Conservation (phyloP, 2,797 vertebrate species). For the Neosalanx taihuensis region DNA sequence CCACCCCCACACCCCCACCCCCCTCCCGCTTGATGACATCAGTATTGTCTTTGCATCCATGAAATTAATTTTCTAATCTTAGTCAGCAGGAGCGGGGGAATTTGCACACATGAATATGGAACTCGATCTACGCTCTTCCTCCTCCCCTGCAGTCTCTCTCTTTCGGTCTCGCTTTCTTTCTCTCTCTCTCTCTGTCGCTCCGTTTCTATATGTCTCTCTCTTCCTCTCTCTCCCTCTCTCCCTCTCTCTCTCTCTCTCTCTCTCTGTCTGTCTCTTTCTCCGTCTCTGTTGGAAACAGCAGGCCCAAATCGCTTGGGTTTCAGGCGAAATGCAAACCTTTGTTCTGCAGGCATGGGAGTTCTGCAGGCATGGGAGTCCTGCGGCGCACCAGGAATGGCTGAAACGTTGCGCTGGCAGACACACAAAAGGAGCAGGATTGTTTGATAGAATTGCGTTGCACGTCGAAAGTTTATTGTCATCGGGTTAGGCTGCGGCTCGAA, state of each 20-base stretch:
- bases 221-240: not conserved
- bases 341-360: slow-evolving; percentile 47
- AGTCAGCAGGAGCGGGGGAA: slow-evolving; percentile 77
- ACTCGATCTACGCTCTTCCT: slow-evolving; percentile 51
- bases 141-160: slow-evolving; percentile 46
- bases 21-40: slow-evolving; percentile 74
- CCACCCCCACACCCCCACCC: slow-evolving; percentile 21
- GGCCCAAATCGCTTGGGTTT: slow-evolving; percentile 44
- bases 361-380: slow-evolving; percentile 13
- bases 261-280: not conserved
- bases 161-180: slow-evolving; percentile 19
- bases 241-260: not conserved
- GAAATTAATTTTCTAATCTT: slow-evolving; percentile 83
- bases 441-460: not conserved
- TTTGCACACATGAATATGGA: slow-evolving; percentile 79
- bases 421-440: not conserved
- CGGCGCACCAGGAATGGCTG: not conserved
- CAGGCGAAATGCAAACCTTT: slow-evolving; percentile 45
- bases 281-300: slow-evolving; percentile 31
- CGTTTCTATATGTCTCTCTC: not conserved
- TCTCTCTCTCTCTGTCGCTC: slow-evolving; percentile 32
- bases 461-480: not conserved
- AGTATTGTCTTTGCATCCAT: slow-evolving; percentile 80
- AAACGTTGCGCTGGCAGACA: slow-evolving; percentile 5
- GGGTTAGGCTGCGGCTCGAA: not conserved